Evolutionary conservation across 2,797 vertebrate species (phyloP), one percentile per base, ranked within the genome.

Genomic region (Toxotes lorentzi): DNA sequence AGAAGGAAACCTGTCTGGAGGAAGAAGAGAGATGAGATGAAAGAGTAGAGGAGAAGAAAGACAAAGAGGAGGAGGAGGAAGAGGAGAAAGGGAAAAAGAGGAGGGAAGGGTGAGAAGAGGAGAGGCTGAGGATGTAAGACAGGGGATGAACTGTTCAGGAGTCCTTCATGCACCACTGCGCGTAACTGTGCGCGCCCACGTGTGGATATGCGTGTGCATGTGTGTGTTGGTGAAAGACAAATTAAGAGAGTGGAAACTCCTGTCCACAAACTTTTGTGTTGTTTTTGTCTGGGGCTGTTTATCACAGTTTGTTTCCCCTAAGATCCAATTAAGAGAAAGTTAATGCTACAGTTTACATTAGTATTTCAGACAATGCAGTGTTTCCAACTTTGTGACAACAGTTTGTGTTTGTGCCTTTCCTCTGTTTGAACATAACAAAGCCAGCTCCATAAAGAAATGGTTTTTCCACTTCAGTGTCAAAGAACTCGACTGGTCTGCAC

Each of bases 1-100:
- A 67, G 67, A 67, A 41, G 17, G 45, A 16, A 70, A 75, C 78
- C 84, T 81, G 83, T 58, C 34, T 40, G 67, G 64, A 73, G 68
- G 71, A 67, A 60, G 32, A 40, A 7, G 57, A 17, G 5, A 16
- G 64, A 23, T 47, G 16, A 30, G 27, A 30, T 30, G 27, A 21
- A 41, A 48, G 43, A 14, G 16, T 19, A 62, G 43, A 38, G n/a
- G 41, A n/a, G 5, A 19, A n/a, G 4, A n/a, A 41, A 30, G 27
- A 76, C n/a, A 4, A 30, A 30, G 27, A 30, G 27, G 19, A 35
- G 3, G 21, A 17, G 12, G 14, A 43, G 16, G 7, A 21, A 8
- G 13, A 38, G 9, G 21, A 32, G n/a, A 7, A 11, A 17, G 2
- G 34, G 34, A 24, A 2, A 1, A 10, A 47, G 45, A 56, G 9